A percentile compares a stretch with the other conserved stretches of the same genome.
Evolutionary conservation across 2,888 invertebrate genomes (phyloP).

Genomic region (Watsonalla binaria): DNA sequence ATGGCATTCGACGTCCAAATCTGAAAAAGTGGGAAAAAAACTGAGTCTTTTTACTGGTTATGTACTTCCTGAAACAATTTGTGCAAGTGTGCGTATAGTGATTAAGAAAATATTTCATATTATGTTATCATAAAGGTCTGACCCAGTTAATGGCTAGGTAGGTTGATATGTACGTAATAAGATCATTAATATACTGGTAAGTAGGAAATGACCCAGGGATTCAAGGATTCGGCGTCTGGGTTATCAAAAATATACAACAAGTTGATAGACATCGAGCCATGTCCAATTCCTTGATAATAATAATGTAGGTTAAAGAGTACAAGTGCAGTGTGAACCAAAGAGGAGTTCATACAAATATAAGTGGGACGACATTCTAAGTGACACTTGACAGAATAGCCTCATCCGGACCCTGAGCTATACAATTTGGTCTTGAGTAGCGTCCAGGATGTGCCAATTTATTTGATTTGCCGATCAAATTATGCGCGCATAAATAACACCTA

Average conservation of each 20-base stretch:
- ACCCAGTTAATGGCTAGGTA: too few species aligned
- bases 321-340: slow-evolving; percentile 1
- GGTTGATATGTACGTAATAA: too few species aligned
- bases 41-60: too few species aligned
- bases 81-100: too few species aligned
- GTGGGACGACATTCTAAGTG: slow-evolving; percentile 25
- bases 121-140: too few species aligned
- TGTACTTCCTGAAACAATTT: too few species aligned
- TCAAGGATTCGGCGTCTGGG: not conserved
- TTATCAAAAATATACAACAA: not conserved
- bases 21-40: slow-evolving; percentile 51
- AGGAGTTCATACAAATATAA: slow-evolving; percentile 12
- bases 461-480: slow-evolving; percentile 17
- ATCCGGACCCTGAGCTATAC: slow-evolving; percentile 41
- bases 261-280: slow-evolving; percentile 3
- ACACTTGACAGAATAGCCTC: slow-evolving; percentile 45
- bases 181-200: not conserved
- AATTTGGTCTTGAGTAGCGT: slow-evolving; percentile 21
- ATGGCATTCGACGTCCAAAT: slow-evolving; percentile 85
- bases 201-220: not conserved
- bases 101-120: too few species aligned
- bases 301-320: slow-evolving; percentile 2
- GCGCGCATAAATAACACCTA: slow-evolving; percentile 6
- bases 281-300: slow-evolving; percentile 8
- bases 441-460: slow-evolving; percentile 61